Evolutionary conservation across 2,888 invertebrate genomes (phyloP), one percentile per base, ranked within the genome.

Genomic region (Tenthredo mesomela): DNA sequence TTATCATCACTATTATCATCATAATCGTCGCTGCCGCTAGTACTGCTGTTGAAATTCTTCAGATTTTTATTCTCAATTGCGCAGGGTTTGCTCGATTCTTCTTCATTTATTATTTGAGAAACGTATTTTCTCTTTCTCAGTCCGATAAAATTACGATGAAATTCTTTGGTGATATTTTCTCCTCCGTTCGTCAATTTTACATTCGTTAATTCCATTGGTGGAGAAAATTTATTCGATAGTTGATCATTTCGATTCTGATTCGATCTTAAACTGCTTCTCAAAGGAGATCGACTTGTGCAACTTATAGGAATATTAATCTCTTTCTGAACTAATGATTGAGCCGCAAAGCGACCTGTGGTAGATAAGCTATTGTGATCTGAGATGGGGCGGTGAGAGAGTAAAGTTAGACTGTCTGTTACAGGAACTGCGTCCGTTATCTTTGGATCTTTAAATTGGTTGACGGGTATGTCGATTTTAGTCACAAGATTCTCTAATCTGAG

Each of bases 401-500:
- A 61, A 80, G 40, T 40, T 21, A 37, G 12, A 61, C 18, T 12
- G 21, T 58, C n/a, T 4, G 40, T 18, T 21, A 12, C 6, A 40
- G 80, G 21, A 21, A 12, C 21, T 9, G 10, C 25, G 18, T 80
- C 7, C 3, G 10, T 37, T 18, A 61, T 61, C 29, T 29, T 58
- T 58, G 61, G 40, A 61, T 29, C 50, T 15, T 61, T 61, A 0
- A 43, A 5, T 5, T 43, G 58, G 15, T 67, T 83, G n/a, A 12
- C 85, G 0, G 91, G 89, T 65, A 88, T 89, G 10, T 93, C 92
- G n/a, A 93, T 92, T 75, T 91, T 92, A 0, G 92, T 92, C 21
- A 93, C 90, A 84, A 93, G 89, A 84, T 92, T 92, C 50, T 93
- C 92, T 1, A 93, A 87, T 82, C 91, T 89, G 2, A 93, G 86